Percentiles rank a stretch among this genome's conserved stretches.
phyloP scores from a whole-genome alignment of 1,140 invertebrate species.

The Pteromalus puparum region DNA sequence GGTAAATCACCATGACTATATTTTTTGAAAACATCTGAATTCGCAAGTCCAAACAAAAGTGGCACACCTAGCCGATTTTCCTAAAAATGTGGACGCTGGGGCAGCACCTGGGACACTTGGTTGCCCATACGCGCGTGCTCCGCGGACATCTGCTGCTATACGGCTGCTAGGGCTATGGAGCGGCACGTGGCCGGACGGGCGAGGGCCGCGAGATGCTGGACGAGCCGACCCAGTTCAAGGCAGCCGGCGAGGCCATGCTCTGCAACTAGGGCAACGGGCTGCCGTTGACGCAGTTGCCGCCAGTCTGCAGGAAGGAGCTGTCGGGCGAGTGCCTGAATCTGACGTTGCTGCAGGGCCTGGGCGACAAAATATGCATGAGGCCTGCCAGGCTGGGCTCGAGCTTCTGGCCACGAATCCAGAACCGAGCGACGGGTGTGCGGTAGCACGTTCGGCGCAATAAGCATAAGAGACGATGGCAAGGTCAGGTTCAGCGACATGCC shows the following conservation, averaged over 20 bases:
- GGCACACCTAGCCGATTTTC: too few relatives aligned
- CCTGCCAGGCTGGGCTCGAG: constrained; percentile 84
- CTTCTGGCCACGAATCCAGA: constrained; percentile 84
- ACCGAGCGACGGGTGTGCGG: constrained; percentile 88
- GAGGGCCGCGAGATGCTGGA: constrained; percentile 91
- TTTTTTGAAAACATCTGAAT: too few relatives aligned
- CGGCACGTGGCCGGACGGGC: constrained; percentile 78
- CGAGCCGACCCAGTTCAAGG: constrained; percentile 91
- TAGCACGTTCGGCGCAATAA: constrained; percentile 83
- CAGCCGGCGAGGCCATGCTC: constrained; percentile 83
- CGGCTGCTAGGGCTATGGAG: constrained; percentile 77
- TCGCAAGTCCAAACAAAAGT: too few relatives aligned
- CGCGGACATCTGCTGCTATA: constrained; percentile 75
- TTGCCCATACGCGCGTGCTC: constrained; percentile 77
- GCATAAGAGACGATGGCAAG: constrained; percentile 85
- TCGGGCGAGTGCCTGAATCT: constrained; percentile 80
- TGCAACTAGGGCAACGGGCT: constrained; percentile 83
- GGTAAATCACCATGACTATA: too few relatives aligned
- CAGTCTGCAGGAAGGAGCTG: constrained; percentile 78
- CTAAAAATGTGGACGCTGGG: too few relatives aligned
- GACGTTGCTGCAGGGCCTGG: constrained; percentile 78
- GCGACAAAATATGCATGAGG: constrained; percentile 86
- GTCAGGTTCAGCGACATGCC: constrained; percentile 89
- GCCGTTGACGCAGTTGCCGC: constrained; percentile 80
- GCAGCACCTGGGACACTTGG: constrained; percentile 82